Base-by-base conservation (phyloP, 2,113 vertebrate species). In the Agapornis roseicollis region DNA sequence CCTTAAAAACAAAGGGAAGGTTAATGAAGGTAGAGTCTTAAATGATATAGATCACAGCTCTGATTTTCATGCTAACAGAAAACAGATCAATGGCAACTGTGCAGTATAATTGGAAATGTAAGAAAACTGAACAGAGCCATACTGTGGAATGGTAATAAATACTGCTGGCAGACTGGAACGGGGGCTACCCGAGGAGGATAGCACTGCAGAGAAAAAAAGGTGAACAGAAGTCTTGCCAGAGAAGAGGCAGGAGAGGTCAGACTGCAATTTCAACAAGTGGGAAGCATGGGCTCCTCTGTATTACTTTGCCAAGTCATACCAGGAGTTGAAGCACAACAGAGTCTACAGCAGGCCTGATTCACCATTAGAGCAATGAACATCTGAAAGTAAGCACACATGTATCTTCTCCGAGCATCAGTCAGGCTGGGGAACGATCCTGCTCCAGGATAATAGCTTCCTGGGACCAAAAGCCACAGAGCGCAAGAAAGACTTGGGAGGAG, bases 1-100 rank as follows among this genome's bases (percentile, higher is more conserved):
- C 77, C 97, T 97, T 96, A 97, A 97, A 97, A 97, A 96, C 95
- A 97, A 97, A 96, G 96, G 87, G 96, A 96, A 96, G 94, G 95
- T 97, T 97, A 97, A 97, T 96, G 95, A 97, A 97, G 92, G 97
- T 90, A 96, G 96, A 95, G 94, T 96, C 93, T 96, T 97, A 97
- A 97, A 96, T 97, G 96, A 96, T 97, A 97, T 93, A 97, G 97
- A 97, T 97, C 96, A 97, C 93, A 96, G 94, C 80, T 97, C 97
- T 78, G 90, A 96, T 95, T 97, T 97, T 95, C 97, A 96, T 96
- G 94, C 96, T 97, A 97, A 96, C 96, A 88, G 95, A 96, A 97
- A 97, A 97, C 95, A 96, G 97, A 97, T 97, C 97, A 96, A 97
- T 97, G 97, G 94, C 91, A 95, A 96, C 93, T 80, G 85, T 96